Base-by-base conservation (phyloP, 2,888 invertebrate species). In the Agrenia bidenticulata region DNA sequence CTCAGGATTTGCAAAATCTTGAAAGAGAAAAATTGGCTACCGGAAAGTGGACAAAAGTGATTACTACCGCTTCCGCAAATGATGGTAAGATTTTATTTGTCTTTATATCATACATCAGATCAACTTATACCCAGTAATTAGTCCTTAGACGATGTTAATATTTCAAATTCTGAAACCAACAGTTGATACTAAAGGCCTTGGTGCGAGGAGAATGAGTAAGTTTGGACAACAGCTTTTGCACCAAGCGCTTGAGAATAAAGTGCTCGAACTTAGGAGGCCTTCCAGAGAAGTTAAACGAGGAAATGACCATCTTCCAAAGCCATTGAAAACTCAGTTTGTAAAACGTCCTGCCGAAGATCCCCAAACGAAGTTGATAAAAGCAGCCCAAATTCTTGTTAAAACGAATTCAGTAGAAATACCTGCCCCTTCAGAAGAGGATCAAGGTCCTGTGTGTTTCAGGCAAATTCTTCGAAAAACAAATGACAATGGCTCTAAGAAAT, bases 1-100 rank as follows among this genome's bases (percentile, higher is more conserved):
- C 80, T 49, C 81, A 81, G 61, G 78, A 79, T 66, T 78, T 77
- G 67, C 70, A 77, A 59, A 72, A 81, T 59, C 66, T 72, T 54
- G 75, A 76, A 54, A 61, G 77, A 41, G 76, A 75, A 50, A 71
- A 67, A 42, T 23, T 66, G 21, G 66, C 75, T 9, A 63, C 73
- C 13, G 67, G 74, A 21, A 69, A 73, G 45, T 77, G 77, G 77
- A 4, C 4, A 32, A 70, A 64, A 53, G 71, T 73, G 27, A 67
- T 73, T 45, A 61, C 64, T 17, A 61, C 60, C 1, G 70, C 64
- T 23, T 68, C 58, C n/a, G 39, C 13, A 4, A 27, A 32, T 32
- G 32, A 32, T 32, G 32, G 32, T 32, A 32, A 7, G 11, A 11
- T 32, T 4, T 32, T 32, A 32, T 7, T n/a, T n/a, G n/a, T n/a